Evolutionary conservation across 1,140 invertebrate genomes (phyloP).

Genomic region (Wiebesia pumilae): DNA sequence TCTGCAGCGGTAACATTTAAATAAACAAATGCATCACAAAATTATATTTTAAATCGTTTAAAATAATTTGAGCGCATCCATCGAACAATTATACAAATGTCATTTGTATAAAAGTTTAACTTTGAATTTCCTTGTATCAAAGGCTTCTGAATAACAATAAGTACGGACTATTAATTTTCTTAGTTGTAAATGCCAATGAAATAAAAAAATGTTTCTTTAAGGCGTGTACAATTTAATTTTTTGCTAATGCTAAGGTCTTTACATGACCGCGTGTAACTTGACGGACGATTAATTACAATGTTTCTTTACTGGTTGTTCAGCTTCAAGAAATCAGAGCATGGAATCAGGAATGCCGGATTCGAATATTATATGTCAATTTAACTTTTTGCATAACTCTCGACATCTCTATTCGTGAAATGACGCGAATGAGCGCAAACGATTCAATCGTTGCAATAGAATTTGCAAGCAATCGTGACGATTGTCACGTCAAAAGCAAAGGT

Average conservation of each 20-base stretch:
- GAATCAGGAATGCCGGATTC: neutral
- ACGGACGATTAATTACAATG: constrained; percentile 18
- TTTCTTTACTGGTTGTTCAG: constrained; percentile 22
- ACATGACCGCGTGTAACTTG: constrained; percentile 16
- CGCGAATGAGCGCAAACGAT: neutral
- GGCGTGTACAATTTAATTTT: constrained; percentile 27
- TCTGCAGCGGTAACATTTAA: neutral
- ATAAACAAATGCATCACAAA: neutral
- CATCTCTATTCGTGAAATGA: neutral
- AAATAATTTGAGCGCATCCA: neutral
- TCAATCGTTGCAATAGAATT: neutral
- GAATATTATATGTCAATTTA: neutral
- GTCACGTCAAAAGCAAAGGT: too few species aligned
- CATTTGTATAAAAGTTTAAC: neutral
- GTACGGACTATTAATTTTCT: neutral
- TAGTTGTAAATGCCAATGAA: constrained; percentile 3
- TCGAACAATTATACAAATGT: neutral
- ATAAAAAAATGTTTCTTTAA: neutral
- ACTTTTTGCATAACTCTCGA: neutral
- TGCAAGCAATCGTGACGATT: too few species aligned
- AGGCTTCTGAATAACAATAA: constrained; percentile 5
- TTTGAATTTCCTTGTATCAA: neutral
- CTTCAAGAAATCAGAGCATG: constrained; percentile 20
- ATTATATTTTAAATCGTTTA: neutral
- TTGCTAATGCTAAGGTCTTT: neutral